A percentile compares a stretch with the other conserved stretches of the same genome.
These are phyloP conservation scores for Scrobipalpa costella DNA, from an alignment of 2,888 invertebrate genomes.

Conservation along the genomic window DNA sequence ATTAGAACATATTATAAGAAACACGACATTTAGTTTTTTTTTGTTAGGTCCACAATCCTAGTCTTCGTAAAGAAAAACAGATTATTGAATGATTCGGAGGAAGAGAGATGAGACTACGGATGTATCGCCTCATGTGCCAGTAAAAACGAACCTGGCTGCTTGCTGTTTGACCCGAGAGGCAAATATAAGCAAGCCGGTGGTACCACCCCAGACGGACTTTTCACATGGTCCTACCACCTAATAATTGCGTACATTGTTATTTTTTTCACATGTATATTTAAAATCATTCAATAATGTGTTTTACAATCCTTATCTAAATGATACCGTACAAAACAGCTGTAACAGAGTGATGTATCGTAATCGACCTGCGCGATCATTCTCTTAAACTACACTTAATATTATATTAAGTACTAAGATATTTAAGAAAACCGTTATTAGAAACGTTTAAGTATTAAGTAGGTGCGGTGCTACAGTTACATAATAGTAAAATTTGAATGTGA, in stretches of 20 bases:
- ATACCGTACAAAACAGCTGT: not conserved
- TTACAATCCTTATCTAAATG: not conserved
- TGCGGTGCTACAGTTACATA: too few species aligned
- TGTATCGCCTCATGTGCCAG: not conserved
- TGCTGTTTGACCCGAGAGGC: too few species aligned
- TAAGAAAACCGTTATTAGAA: too few species aligned
- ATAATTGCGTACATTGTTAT: not conserved
- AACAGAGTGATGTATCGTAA: not conserved
- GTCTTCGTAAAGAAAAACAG: not conserved
- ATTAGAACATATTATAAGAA: not conserved
- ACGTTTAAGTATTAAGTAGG: too few species aligned
- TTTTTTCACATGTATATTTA: not conserved
- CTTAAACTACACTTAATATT: too few species aligned
- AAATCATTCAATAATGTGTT: not conserved
- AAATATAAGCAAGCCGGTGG: too few species aligned
- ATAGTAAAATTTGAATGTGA: too few species aligned
- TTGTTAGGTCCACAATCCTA: slow-evolving; percentile 14
- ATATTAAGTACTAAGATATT: too few species aligned
- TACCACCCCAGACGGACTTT: too few species aligned
- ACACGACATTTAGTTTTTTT: slow-evolving; percentile 9
- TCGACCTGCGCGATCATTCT: not conserved
- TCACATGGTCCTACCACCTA: not conserved
- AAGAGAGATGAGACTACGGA: not conserved
- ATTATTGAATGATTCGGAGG: not conserved
- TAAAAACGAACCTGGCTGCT: too few species aligned